Evolutionary conservation across 2,888 invertebrate genomes (phyloP).

Genomic region (Cordilura impudica): DNA sequence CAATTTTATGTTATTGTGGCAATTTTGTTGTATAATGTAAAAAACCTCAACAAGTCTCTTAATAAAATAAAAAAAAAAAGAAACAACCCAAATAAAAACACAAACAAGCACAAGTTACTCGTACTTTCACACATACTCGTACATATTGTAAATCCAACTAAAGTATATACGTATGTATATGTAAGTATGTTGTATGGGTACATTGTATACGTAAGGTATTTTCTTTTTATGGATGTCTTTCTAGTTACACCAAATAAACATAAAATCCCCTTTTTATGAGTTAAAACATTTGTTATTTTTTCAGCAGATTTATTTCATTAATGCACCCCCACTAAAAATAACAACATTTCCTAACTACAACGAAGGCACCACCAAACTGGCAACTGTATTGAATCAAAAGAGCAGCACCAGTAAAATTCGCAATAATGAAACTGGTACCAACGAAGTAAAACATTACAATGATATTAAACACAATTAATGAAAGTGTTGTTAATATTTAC

Average conservation of each 20-base stretch:
- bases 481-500: too few species aligned
- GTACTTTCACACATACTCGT: too few species aligned
- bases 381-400: not conserved
- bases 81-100: not conserved
- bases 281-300: constrained; percentile 31
- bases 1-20: constrained; percentile 43
- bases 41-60: constrained; percentile 38
- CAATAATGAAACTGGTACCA: not conserved
- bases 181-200: not conserved
- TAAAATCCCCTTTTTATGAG: constrained; percentile 40
- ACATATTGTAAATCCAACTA: not conserved
- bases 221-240: constrained; percentile 26
- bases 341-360: not conserved
- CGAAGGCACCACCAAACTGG: not conserved
- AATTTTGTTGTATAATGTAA: constrained; percentile 38
- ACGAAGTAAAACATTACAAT: constrained; percentile 2
- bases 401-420: not conserved
- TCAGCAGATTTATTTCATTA: constrained; percentile 46
- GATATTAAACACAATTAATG: not conserved
- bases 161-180: not conserved
- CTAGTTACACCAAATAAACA: constrained; percentile 32
- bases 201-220: constrained; percentile 21
- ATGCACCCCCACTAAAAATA: constrained; percentile 30
- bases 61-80: constrained; percentile 15
- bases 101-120: too few species aligned